A percentile compares a stretch with the other conserved stretches of the same genome.
phyloP scores from a whole-genome alignment of 2,888 invertebrate genomes.

The Pharmacophagus antenor region DNA sequence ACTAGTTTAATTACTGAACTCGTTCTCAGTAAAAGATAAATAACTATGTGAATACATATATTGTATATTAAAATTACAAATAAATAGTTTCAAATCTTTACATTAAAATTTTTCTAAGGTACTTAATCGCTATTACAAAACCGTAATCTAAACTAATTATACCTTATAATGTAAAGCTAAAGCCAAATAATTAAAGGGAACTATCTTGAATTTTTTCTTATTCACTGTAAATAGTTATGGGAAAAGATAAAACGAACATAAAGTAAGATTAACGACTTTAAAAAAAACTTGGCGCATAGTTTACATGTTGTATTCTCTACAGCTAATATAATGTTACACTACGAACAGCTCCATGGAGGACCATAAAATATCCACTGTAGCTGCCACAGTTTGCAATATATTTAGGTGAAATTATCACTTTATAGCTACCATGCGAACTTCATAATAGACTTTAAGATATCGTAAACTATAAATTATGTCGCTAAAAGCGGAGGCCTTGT shows the following conservation, averaged over 20 bases:
- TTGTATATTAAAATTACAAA: too few species aligned
- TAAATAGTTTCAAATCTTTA: background rate
- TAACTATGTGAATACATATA: too few species aligned
- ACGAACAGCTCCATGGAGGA: constrained; percentile 39
- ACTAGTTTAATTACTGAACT: too few species aligned
- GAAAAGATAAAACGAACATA: constrained; percentile 23
- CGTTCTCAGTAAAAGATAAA: too few species aligned
- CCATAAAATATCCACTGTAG: constrained; percentile 42
- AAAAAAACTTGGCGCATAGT: constrained; percentile 37
- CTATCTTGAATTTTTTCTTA: background rate
- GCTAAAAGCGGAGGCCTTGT: constrained; percentile 23
- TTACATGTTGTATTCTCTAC: constrained; percentile 39
- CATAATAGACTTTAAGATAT: constrained; percentile 37
- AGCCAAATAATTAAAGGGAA: background rate
- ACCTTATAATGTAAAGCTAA: background rate
- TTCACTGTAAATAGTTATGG: background rate
- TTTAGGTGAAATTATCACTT: constrained; percentile 45
- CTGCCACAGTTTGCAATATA: constrained; percentile 42
- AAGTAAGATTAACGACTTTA: constrained; percentile 39
- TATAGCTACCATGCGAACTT: constrained; percentile 37
- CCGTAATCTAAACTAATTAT: too few species aligned
- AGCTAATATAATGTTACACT: constrained; percentile 39
- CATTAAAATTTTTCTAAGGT: too few species aligned
- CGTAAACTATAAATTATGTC: constrained; percentile 36
- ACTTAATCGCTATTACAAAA: too few species aligned